Conservation (phyloP, 1,140 invertebrate species). For the Panulirus ornatus region DNA sequence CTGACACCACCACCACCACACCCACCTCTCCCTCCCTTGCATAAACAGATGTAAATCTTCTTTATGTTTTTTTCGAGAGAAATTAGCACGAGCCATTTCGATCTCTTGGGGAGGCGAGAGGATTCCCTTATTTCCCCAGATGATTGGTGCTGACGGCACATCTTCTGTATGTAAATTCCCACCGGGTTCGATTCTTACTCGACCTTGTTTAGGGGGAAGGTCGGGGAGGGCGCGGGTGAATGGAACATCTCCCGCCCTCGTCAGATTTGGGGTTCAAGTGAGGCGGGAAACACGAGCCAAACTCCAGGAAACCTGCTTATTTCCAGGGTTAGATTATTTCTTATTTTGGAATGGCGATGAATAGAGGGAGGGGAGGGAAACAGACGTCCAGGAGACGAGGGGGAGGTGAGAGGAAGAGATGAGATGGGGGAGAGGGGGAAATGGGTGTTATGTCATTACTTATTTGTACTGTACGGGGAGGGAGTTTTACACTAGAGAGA, state of each 20-base stretch:
- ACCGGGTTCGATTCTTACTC: background rate
- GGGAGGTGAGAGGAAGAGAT: background rate
- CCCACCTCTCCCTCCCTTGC: background rate
- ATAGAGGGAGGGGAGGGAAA: too few species aligned
- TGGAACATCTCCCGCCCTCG: too few species aligned
- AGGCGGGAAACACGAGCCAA: too few species aligned
- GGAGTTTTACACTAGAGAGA: too few species aligned
- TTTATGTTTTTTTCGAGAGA: background rate
- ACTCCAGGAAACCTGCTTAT: too few species aligned
- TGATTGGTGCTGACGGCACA: slow-evolving; percentile 5
- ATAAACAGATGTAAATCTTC: slow-evolving; percentile 21
- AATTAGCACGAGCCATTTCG: background rate
- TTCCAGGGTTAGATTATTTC: too few species aligned
- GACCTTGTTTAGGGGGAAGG: background rate
- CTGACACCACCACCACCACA: too few species aligned
- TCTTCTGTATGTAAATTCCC: slow-evolving; percentile 7
- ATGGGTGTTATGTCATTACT: too few species aligned
- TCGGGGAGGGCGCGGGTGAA: too few species aligned
- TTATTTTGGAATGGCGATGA: too few species aligned
- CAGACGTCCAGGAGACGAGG: background rate
- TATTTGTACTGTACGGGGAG: too few species aligned
- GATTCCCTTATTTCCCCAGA: background rate
- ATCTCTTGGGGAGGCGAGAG: background rate
- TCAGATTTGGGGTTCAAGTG: too few species aligned
- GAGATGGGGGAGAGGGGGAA: background rate